phyloP scores from a whole-genome alignment of 2,797 vertebrate species.

The Falco biarmicus region DNA sequence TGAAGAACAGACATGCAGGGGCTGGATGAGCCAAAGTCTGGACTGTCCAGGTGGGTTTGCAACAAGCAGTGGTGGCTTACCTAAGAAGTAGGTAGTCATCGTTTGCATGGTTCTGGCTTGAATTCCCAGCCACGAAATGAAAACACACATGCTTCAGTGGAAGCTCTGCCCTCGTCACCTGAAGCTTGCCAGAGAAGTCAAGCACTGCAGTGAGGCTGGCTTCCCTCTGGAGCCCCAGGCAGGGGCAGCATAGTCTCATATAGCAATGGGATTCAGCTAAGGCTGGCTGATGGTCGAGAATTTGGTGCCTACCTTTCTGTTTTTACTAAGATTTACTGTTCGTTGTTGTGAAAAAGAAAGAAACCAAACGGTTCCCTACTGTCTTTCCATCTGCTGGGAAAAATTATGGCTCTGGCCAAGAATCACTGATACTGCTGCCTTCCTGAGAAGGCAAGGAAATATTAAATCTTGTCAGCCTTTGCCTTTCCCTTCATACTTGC shows the following conservation, averaged over 20 bases:
- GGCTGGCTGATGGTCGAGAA: not conserved
- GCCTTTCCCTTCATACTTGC: conserved; percentile 15
- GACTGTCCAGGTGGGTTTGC: not conserved
- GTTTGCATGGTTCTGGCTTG: not conserved
- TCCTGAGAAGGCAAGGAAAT: not conserved
- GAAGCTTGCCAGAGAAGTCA: not conserved
- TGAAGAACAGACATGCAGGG: not conserved
- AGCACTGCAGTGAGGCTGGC: not conserved
- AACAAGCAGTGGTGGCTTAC: not conserved
- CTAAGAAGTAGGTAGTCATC: not conserved
- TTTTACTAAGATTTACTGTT: not conserved
- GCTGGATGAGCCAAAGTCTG: not conserved
- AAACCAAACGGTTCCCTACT: not conserved
- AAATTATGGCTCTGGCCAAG: conserved; percentile 2
- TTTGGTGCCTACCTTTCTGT: conserved; percentile 17
- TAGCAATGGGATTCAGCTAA: not conserved
- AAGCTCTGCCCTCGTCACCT: not conserved
- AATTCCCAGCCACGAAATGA: not conserved
- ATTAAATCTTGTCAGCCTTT: not conserved
- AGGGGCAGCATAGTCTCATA: not conserved
- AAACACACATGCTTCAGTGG: not conserved
- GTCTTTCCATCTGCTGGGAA: not conserved
- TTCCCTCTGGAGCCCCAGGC: not conserved
- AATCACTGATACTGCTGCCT: conserved; percentile 15
- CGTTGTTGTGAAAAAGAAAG: conserved; percentile 16